Base-by-base conservation (phyloP, 2,113 vertebrate species). In the Ictalurus punctatus region DNA sequence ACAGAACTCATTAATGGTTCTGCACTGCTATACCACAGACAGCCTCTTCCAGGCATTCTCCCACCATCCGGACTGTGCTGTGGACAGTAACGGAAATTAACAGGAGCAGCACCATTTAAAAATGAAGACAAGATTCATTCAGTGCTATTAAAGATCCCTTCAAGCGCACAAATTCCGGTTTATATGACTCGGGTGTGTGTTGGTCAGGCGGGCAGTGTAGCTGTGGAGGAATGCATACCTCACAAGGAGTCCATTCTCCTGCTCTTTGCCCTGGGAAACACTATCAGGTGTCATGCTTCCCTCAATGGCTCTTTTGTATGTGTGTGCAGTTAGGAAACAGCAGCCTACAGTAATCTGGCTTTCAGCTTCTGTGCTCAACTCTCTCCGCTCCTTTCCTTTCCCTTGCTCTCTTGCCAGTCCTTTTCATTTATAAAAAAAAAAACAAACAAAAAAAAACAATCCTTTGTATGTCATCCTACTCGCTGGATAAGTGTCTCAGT, bases 261-360 rank as follows among this genome's bases (percentile, higher is more conserved):
- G 63, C 83, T 86, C 88, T 86, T 89, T 48, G 83, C 88, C 63
- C 88, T 85, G 52, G 58, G 88, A 94, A 95, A 93, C 93, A 93
- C 94, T 94, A 92, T 96, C 95, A 92, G 95, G 94, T 96, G 94
- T 95, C 94, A 16, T 48, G 93, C 90, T 92, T 93, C 89, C 83
- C 91, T 95, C 92, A 93, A 94, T 92, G 92, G 87, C 87, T 92
- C 87, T 94, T 95, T 95, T 95, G 93, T 95, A 81, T 88, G 90
- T 93, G 92, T 71, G 90, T 86, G 83, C 90, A 87, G 85, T 91
- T 82, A 83, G 93, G 91, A 71, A 61, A 87, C 89, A 89, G 67
- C 93, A 92, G 82, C 90, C 81, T 86, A 76, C 40, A 93, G 90
- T 89, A 80, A 89, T 90, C 90, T 59, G 91, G 86, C 76, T 83